Evolutionary conservation across 2,888 invertebrate genomes (phyloP).

Genomic region (Eupsilia transversa): DNA sequence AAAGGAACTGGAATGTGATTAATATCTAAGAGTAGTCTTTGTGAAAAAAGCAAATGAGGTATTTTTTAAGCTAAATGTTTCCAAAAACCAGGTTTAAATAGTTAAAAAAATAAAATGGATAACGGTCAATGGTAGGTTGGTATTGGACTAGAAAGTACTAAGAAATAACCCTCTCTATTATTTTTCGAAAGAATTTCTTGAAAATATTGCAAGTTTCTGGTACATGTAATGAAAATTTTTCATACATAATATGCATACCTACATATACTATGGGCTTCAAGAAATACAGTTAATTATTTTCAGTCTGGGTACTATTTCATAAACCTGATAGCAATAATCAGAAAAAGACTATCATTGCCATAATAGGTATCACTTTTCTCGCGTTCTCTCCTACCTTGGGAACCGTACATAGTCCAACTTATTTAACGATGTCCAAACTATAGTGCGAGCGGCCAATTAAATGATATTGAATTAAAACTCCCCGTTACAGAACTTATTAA

Average conservation of each 20-base stretch:
- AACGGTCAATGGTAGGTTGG: no score
- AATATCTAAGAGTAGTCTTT: not conserved
- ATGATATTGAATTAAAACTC: conserved; percentile 76
- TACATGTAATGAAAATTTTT: not conserved
- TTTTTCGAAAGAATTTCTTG: not conserved
- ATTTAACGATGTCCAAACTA: conserved; percentile 75
- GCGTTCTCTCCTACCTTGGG: conserved; percentile 36
- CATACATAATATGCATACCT: no score
- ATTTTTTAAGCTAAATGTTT: no score
- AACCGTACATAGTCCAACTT: conserved; percentile 51
- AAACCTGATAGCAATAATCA: not conserved
- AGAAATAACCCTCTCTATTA: not conserved
- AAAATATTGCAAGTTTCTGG: not conserved
- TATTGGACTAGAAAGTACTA: no score
- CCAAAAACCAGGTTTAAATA: not conserved
- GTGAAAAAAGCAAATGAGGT: no score
- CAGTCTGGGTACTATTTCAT: not conserved
- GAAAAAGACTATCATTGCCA: fast-evolving
- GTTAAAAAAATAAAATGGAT: not conserved
- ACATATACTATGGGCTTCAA: no score
- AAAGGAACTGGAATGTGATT: not conserved
- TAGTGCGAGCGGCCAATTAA: conserved; percentile 69
- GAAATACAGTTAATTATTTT: not conserved
- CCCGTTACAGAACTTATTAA: conserved; percentile 42
- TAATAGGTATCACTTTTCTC: not conserved